Evolutionary conservation across 1,140 invertebrate species (phyloP).

Genomic region (Bombus confusus): DNA sequence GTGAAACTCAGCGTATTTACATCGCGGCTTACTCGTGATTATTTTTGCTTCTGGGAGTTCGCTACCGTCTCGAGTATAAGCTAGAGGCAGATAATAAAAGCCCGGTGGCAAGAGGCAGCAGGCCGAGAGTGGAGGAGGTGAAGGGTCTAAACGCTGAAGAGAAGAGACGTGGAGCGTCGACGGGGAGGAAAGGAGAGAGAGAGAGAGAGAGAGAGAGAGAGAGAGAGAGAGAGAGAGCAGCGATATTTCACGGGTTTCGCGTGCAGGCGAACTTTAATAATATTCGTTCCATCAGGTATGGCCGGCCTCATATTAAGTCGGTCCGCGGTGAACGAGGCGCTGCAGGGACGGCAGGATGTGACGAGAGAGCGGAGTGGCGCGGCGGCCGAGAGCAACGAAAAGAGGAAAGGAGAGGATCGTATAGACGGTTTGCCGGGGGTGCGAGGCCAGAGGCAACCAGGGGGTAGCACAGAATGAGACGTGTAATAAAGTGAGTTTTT

Average conservation of each 20-base stretch:
- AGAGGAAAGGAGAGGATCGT: constrained; percentile 43
- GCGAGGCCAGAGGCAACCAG: constrained; percentile 43
- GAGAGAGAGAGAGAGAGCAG: constrained; percentile 44
- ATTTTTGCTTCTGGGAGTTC: constrained; percentile 50
- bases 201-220: too few species aligned
- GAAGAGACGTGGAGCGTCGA: constrained; percentile 16
- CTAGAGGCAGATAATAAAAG: constrained; percentile 66
- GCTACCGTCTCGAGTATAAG: constrained; percentile 52
- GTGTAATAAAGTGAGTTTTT: constrained; percentile 84
- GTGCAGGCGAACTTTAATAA: constrained; percentile 82
- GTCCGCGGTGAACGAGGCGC: constrained; percentile 63
- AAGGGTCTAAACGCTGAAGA: constrained; percentile 50
- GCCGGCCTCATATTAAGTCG: constrained; percentile 81
- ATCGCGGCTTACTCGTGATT: constrained; percentile 47
- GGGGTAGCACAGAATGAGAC: constrained; percentile 78
- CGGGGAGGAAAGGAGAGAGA: background rate
- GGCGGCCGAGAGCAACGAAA: constrained; percentile 2
- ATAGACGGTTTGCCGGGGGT: constrained; percentile 43
- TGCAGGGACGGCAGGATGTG: constrained; percentile 53
- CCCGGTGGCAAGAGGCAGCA: constrained; percentile 59
- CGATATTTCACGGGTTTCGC: constrained; percentile 82
- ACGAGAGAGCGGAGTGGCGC: constrained; percentile 34
- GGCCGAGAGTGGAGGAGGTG: constrained; percentile 42
- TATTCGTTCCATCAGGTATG: constrained; percentile 83
- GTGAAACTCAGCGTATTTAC: constrained; percentile 25